Conservation (phyloP, 37 sponge, comb jelly and placozoan species). For the Hexactinellida sp. region DNA sequence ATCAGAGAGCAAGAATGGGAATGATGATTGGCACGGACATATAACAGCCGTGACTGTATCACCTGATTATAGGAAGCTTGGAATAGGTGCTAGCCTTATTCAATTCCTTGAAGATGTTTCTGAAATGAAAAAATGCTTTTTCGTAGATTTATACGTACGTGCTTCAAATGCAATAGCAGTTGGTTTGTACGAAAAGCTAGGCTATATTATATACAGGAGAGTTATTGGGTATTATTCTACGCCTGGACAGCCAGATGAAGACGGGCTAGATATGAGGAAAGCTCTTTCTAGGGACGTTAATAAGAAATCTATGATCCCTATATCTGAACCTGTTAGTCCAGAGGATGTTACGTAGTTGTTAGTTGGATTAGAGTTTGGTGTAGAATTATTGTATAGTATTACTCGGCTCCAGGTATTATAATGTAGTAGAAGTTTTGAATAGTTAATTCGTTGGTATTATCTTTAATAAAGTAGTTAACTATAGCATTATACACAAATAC, state of each 20-base stretch:
- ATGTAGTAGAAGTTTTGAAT: no score
- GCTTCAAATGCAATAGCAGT: constrained; percentile 76
- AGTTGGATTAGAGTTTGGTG: no score
- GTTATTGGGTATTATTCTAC: constrained; percentile 64
- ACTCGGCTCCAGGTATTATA: no score
- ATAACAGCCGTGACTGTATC: constrained; percentile 89
- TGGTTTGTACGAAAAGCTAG: constrained; percentile 76
- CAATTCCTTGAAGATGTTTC: constrained; percentile 64
- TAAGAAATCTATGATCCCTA: constrained; percentile 47
- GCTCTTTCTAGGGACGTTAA: constrained; percentile 56
- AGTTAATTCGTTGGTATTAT: no score
- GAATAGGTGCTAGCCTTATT: constrained; percentile 81
- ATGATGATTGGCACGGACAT: constrained; percentile 91
- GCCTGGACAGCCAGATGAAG: constrained; percentile 46
- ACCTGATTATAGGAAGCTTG: constrained; percentile 68
- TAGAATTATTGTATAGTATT: no score
- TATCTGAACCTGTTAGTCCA: constrained; percentile 29
- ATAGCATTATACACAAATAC: no score
- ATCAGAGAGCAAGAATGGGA: constrained; percentile 29
- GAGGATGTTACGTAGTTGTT: constrained; percentile 28
- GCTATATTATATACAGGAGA: constrained; percentile 72
- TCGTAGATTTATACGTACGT: constrained; percentile 92
- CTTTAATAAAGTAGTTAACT: no score
- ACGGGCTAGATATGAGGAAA: constrained; percentile 88
- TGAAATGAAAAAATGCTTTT: constrained; percentile 76